These are phyloP conservation scores for Busseola fusca DNA, from an alignment of 2,888 invertebrate species.

Conservation along the genomic window DNA sequence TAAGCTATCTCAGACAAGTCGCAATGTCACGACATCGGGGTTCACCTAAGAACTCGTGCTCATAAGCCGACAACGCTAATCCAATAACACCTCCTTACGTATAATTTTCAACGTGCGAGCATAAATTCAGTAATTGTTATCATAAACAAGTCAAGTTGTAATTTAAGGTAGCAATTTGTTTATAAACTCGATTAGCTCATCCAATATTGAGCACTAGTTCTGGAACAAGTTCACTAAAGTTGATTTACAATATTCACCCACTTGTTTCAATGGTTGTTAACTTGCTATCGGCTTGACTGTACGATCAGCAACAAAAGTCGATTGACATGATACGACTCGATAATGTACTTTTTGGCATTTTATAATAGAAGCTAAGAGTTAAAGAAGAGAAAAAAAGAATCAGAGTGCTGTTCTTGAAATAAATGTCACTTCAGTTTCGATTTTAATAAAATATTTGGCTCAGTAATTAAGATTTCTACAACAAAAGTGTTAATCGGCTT, in stretches of 20 bases:
- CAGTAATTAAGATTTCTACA: too few relatives aligned
- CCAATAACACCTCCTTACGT: slow-evolving; percentile 31
- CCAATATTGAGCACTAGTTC: slow-evolving; percentile 30
- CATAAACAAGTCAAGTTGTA: slow-evolving; percentile 42
- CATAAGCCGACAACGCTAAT: slow-evolving; percentile 32
- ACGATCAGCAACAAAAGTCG: too few relatives aligned
- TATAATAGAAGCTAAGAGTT: too few relatives aligned
- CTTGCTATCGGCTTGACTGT: slow-evolving; percentile 9
- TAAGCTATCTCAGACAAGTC: slow-evolving; percentile 24
- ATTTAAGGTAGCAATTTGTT: slow-evolving; percentile 43
- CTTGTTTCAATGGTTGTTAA: slow-evolving; percentile 12
- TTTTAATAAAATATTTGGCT: too few relatives aligned
- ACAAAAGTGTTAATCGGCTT: too few relatives aligned
- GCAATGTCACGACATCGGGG: slow-evolving; percentile 13
- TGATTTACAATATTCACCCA: slow-evolving; percentile 31
- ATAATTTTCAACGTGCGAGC: slow-evolving; percentile 27
- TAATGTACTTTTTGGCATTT: too few relatives aligned
- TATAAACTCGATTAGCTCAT: slow-evolving; percentile 35
- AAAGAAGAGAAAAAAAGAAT: too few relatives aligned
- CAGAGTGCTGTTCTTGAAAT: too few relatives aligned
- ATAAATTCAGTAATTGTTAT: slow-evolving; percentile 40
- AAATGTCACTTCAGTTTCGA: too few relatives aligned
- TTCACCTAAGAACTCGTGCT: slow-evolving; percentile 23
- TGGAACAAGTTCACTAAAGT: slow-evolving; percentile 23
- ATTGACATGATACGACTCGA: too few relatives aligned